phyloP scores from a whole-genome alignment of 92 coral and sea anemone genomes.

The Palythoa grandiflora region DNA sequence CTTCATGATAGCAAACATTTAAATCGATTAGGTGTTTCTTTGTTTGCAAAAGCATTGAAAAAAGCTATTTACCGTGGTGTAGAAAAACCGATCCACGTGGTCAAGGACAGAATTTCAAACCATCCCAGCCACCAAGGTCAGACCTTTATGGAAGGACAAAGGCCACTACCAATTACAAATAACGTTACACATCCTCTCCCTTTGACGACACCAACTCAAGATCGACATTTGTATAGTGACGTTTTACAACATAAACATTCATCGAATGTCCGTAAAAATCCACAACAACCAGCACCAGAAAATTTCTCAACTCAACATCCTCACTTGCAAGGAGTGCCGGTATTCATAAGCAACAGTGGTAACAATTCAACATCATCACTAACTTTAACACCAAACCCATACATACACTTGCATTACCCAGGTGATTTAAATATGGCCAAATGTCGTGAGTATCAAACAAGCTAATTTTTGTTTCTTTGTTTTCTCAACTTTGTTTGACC shows the following conservation, averaged over 20 bases:
- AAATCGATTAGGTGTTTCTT: conserved; percentile 22
- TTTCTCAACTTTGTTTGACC: no score
- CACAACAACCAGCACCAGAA: neutral
- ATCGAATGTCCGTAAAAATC: neutral
- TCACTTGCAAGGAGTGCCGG: neutral
- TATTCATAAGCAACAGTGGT: neutral
- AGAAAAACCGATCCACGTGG: neutral
- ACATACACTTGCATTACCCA: conserved; percentile 7
- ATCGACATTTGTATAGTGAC: conserved; percentile 3
- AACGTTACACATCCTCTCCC: conserved; percentile 5
- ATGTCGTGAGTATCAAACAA: conserved; percentile 5
- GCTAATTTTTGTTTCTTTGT: no score
- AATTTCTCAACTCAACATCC: neutral
- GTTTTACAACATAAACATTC: neutral
- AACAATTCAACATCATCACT: conserved; percentile 17
- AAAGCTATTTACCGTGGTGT: conserved; percentile 24
- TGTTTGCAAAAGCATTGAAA: conserved; percentile 29
- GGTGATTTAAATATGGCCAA: neutral
- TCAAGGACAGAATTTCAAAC: neutral
- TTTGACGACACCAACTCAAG: neutral
- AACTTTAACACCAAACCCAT: neutral
- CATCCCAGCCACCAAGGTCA: neutral
- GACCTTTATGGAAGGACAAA: neutral
- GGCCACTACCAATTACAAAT: neutral
- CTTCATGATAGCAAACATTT: conserved; percentile 34